phyloP scores from a whole-genome alignment of 2,113 vertebrate genomes.

The Anarhynchus alexandrinus region DNA sequence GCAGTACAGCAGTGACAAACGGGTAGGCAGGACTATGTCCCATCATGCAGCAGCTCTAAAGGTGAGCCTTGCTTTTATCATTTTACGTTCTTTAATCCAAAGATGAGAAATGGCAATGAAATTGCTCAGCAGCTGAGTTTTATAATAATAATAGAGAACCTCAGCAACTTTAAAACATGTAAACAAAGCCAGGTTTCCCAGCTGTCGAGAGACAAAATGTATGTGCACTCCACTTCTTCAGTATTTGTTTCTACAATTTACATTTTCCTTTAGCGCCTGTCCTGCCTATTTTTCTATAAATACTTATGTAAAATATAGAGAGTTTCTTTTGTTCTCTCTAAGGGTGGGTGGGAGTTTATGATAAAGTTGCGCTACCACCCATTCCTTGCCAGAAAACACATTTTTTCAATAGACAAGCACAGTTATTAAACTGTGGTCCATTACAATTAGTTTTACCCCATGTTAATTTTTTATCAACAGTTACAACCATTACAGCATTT shows the following conservation, averaged over 20 bases:
- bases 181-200: neutral
- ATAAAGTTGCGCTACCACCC: neutral
- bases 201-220: neutral
- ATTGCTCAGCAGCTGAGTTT: neutral
- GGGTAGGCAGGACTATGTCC: slow-evolving; percentile 98
- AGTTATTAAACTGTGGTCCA: neutral
- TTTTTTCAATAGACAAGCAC: neutral
- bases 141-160: neutral
- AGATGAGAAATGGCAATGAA: neutral
- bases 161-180: neutral
- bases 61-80: slow-evolving; percentile 69
- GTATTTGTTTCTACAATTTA: neutral
- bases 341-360: neutral
- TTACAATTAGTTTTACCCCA: neutral
- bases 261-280: neutral
- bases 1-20: slow-evolving; percentile 98
- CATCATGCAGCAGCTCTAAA: slow-evolving; percentile 97
- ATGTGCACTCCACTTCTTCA: neutral
- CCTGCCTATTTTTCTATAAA: neutral
- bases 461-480: neutral
- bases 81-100: neutral
- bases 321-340: neutral
- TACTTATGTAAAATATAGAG: neutral
- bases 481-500: neutral
- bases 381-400: neutral